These are phyloP conservation scores for Reinhardtius hippoglossoides DNA, from an alignment of 2,113 vertebrate genomes.

Conservation along the genomic window DNA sequence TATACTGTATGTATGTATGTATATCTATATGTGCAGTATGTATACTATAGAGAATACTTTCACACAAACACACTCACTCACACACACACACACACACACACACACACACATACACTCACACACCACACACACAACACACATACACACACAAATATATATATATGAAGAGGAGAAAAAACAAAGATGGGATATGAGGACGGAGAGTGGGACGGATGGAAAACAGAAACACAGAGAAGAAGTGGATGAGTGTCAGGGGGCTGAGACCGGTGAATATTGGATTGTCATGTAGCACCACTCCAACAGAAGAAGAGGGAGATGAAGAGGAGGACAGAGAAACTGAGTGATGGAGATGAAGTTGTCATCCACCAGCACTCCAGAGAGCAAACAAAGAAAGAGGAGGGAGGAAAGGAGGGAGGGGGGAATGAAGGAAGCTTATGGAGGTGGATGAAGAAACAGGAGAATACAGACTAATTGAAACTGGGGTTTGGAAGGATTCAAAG, in stretches of 20 bases:
- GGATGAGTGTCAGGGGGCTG: slow-evolving; percentile 16
- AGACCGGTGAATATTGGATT: slow-evolving; percentile 57
- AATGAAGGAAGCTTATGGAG: slow-evolving; percentile 17
- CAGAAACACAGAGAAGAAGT: slow-evolving; percentile 11
- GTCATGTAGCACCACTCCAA: slow-evolving; percentile 59
- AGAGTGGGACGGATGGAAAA: background rate
- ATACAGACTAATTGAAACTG: slow-evolving; percentile 39
- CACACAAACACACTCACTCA: too few relatives aligned
- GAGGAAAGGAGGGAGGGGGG: background rate
- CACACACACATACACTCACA: too few relatives aligned
- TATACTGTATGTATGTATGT: too few relatives aligned
- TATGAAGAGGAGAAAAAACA: background rate
- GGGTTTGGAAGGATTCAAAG: slow-evolving; percentile 35
- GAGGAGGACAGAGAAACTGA: slow-evolving; percentile 37
- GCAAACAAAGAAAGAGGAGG: slow-evolving; percentile 38
- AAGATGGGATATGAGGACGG: background rate
- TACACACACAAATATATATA: too few relatives aligned
- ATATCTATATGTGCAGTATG: too few relatives aligned
- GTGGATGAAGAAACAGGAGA: background rate
- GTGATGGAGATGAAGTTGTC: slow-evolving; percentile 52
- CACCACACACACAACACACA: too few relatives aligned
- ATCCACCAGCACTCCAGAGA: slow-evolving; percentile 49
- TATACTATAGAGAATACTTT: too few relatives aligned
- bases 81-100: too few relatives aligned
- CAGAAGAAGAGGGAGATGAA: slow-evolving; percentile 38